A percentile compares a stretch with the other conserved stretches of the same genome.
These are phyloP conservation scores for Sphecodes monilicornis DNA, from an alignment of 2,888 invertebrate genomes.

Conservation along the genomic window DNA sequence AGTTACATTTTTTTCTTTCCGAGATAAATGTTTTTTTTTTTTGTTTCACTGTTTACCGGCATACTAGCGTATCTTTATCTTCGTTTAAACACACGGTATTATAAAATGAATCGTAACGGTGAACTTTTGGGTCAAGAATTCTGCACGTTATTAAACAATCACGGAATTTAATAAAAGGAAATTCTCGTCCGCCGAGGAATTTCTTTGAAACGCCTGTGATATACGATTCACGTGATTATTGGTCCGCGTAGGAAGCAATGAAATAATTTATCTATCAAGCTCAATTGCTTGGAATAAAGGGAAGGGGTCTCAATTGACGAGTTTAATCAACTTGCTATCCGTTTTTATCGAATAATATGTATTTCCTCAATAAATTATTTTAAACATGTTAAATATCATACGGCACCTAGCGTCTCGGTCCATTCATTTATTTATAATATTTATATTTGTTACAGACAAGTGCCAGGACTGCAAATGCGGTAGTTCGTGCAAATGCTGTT, in stretches of 20 bases:
- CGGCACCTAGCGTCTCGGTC: background rate
- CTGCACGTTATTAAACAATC: background rate
- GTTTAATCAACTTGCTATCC: conserved; percentile 13
- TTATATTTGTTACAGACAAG: conserved; percentile 71
- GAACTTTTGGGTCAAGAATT: background rate
- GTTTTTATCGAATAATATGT: background rate
- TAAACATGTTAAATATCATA: background rate
- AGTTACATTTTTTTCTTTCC: background rate
- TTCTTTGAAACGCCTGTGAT: conserved; percentile 9
- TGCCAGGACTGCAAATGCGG: conserved; percentile 81
- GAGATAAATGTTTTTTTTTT: background rate
- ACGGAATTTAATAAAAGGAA: conserved; percentile 27
- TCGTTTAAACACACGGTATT: too few species aligned
- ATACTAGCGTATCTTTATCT: background rate
- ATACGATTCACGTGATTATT: background rate
- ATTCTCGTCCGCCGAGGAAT: background rate
- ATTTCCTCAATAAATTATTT: conserved; percentile 31
- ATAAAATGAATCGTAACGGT: background rate
- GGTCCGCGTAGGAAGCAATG: conserved; percentile 18
- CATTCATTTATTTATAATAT: conserved; percentile 15
- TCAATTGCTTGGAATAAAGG: conserved; percentile 15
- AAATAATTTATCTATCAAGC: conserved; percentile 46
- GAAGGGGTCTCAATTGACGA: conserved; percentile 41
- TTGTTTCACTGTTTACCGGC: background rate
- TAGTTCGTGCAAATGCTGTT: conserved; percentile 79